Conservation (phyloP, 30 jellyfish, hydroid and myxozoan species). For the Turritopsis dohrnii region DNA sequence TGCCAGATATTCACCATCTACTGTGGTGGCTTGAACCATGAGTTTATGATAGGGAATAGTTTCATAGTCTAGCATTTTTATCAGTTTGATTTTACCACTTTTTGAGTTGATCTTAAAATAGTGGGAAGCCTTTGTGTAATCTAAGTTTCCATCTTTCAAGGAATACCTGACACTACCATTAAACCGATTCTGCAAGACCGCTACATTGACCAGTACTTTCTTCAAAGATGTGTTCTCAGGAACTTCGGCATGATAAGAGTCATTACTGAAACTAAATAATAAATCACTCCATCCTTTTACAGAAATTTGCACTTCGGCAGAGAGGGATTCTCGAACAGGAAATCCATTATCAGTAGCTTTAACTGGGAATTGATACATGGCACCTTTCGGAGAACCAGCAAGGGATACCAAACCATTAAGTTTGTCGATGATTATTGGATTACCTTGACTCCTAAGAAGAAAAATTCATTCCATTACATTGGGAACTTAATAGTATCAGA, state of each 20-base stretch:
- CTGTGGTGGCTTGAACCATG: slow-evolving; percentile 43
- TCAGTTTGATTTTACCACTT: slow-evolving; percentile 55
- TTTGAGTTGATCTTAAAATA: slow-evolving; percentile 35
- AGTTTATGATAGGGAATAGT: slow-evolving; percentile 40
- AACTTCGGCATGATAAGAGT: slow-evolving; percentile 28
- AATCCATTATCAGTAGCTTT: slow-evolving; percentile 94
- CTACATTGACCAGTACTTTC: slow-evolving; percentile 29
- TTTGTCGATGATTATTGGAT: slow-evolving; percentile 56
- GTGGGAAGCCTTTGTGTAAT: slow-evolving; percentile 61
- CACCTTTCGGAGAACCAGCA: slow-evolving; percentile 69
- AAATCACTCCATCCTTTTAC: slow-evolving; percentile 45
- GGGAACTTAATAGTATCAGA: neutral
- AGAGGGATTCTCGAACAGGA: slow-evolving; percentile 66
- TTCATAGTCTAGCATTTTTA: slow-evolving; percentile 65
- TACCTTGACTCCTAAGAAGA: slow-evolving; percentile 41
- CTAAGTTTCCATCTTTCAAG: slow-evolving; percentile 59
- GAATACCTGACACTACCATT: slow-evolving; percentile 40
- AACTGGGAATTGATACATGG: slow-evolving; percentile 71
- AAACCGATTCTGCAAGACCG: slow-evolving; percentile 21
- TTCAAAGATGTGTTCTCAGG: slow-evolving; percentile 64
- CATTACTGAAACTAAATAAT: slow-evolving; percentile 31
- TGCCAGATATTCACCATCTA: slow-evolving; percentile 5
- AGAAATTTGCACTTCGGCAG: slow-evolving; percentile 46
- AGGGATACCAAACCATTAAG: slow-evolving; percentile 62
- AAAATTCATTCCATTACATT: neutral